Evolutionary conservation across 1,140 invertebrate species (phyloP), one percentile per base, ranked within the genome.

Genomic region (Ceratoteleas bidentatus): DNA sequence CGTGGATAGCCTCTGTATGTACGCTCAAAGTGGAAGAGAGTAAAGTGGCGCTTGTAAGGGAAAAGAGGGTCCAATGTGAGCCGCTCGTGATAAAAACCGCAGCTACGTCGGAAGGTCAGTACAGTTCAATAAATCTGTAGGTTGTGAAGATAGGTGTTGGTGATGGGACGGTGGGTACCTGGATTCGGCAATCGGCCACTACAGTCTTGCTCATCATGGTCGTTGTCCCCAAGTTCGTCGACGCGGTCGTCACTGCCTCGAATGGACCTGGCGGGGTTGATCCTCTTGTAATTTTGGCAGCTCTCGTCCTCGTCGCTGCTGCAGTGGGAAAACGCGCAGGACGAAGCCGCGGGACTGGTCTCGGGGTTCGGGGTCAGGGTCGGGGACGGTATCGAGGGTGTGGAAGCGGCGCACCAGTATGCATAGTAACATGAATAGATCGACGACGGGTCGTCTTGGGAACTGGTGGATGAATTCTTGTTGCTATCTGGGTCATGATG

Each of bases 121-220:
- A 81, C 79, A 85, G 66, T 70, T 70, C 52, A 56, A 14, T 77
- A 61, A 77, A 77, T 65, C 53, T 50, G 78, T 24, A 1, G 61
- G 61, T 85, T 84, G 82, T 87, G 84, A 85, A 83, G 87, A 84
- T 85, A 70, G 75, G 60, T 65, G 60, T 53, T 78, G 86, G 85
- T 88, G 86, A 77, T 85, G 86, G 86, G 86, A 89, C 77, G 86
- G 62, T 79, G 76, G 88, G 85, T 91, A 91, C 90, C 90, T 91
- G 90, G 90, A 90, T 89, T 91, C 62, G 89, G 88, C 87, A 91
- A 88, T 73, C 85, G 86, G 87, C 89, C 84, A 85, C 85, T 86
- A 89, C 84, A 84, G 70, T 90, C 89, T 88, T 87, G 87, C 57
- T 89, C 86, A 75, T 90, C 87, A 81, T 86, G 83, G 76, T 89